Percentiles rank a stretch among this genome's conserved stretches.
Conservation (phyloP, 2,888 invertebrate genomes). For the Stratiomys singularior region DNA sequence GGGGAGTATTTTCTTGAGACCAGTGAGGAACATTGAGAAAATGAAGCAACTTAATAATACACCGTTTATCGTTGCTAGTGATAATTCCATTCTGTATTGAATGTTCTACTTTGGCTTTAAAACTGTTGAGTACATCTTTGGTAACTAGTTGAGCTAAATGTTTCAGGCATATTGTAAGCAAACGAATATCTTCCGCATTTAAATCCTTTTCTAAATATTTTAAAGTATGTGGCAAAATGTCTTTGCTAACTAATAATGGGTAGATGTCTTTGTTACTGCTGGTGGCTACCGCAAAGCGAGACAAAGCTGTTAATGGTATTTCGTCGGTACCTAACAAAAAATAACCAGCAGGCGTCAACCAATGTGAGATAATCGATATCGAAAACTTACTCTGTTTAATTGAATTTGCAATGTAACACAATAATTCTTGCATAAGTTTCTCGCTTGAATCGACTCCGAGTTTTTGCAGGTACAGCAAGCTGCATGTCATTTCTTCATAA, state of each 20-base stretch:
- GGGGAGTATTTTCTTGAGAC: slow-evolving; percentile 62
- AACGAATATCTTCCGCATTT: slow-evolving; percentile 63
- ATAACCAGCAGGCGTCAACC: background rate
- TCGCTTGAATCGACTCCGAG: slow-evolving; percentile 63
- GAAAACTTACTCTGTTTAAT: slow-evolving; percentile 56
- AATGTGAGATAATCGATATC: background rate
- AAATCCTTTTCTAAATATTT: slow-evolving; percentile 59
- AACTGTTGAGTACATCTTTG: slow-evolving; percentile 61
- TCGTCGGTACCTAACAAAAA: slow-evolving; percentile 52
- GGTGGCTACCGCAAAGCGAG: slow-evolving; percentile 65
- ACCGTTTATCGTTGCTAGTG: slow-evolving; percentile 55
- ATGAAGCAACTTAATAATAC: slow-evolving; percentile 60
- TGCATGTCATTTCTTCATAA: slow-evolving; percentile 63
- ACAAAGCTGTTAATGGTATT: slow-evolving; percentile 62
- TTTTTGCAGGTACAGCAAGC: slow-evolving; percentile 66
- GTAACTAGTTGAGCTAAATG: slow-evolving; percentile 64
- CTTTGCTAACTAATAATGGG: slow-evolving; percentile 62
- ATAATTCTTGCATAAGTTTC: slow-evolving; percentile 60
- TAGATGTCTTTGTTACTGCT: slow-evolving; percentile 63
- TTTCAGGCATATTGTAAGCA: slow-evolving; percentile 66
- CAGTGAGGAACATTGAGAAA: slow-evolving; percentile 67
- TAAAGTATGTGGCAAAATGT: slow-evolving; percentile 64
- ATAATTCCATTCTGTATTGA: slow-evolving; percentile 60
- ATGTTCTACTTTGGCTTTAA: slow-evolving; percentile 60
- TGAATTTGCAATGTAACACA: slow-evolving; percentile 56